Base-by-base conservation (phyloP, 2,888 invertebrate species). In the Synanthedon andrenaeformis region DNA sequence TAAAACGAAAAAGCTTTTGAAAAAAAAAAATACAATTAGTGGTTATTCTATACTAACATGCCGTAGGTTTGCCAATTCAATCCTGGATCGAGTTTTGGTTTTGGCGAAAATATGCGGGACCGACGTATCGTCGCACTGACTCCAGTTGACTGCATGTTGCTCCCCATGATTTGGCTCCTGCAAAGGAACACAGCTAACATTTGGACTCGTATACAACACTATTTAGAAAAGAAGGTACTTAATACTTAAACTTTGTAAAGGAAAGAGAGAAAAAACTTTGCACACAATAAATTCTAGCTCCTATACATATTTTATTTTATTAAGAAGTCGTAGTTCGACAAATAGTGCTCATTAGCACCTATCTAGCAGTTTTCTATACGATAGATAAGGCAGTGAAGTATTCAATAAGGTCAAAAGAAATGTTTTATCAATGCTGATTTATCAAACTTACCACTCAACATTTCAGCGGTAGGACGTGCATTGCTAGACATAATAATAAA, bases 161-260 rank as follows among this genome's bases (percentile, higher is more conserved):
- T 94, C 55, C 94, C 94, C 0, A 89, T 90, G 57, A 91, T 91
- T 64, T 94, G 92, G 91, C 77, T 94, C 14, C 67, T 91, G 45
- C 90, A 92, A 61, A 89, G 90, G 51, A 92, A 91, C 67, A 89
- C 88, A 0, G 90, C 90, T 8, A 91, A 92, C 62, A 90, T 92
- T 45, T 92, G 92, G 92, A 84, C 89, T 28, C 85, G 90, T 41
- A 90, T 92, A 35, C 82, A 88, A 60, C 84, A 90, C 52, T 92
- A 89, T 62, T 74, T 92, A 54, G 86, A 90, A 55, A 88, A 85
- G 58, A 88, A 87, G 76, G 88, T 86, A 19, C 3, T 17, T 45
- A 45, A 3, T 45, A 45, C 14, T n/a, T 45, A 8, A 14, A 6
- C 3, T 45, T 45, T 12, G 13, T 6, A 1, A n/a, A 8, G 14